Conservation (phyloP, 2,888 invertebrate genomes). For the Steinernema carpocapsae region DNA sequence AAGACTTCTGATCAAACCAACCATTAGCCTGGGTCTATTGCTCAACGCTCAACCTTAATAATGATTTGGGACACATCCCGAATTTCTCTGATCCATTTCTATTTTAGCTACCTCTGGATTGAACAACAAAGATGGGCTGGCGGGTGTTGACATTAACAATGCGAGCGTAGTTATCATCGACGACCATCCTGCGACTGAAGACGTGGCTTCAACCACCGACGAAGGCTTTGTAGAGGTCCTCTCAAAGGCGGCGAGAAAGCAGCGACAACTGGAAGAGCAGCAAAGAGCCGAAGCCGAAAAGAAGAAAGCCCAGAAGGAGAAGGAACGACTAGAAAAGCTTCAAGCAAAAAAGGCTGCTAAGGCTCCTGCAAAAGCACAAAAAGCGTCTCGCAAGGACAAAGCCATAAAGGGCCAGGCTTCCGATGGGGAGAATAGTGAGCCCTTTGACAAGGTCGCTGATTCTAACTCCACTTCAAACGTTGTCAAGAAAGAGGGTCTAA, state of each 20-base stretch:
- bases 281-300: conserved; percentile 31
- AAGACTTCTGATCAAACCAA: no score
- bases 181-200: conserved; percentile 43
- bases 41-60: no score
- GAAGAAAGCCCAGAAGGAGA: conserved; percentile 38
- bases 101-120: conserved; percentile 1
- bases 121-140: conserved; percentile 70
- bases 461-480: no score
- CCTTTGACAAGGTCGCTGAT: no score
- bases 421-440: neutral
- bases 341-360: conserved; percentile 6
- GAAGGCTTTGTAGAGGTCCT: conserved; percentile 54
- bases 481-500: conserved; percentile 39
- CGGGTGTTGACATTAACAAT: conserved; percentile 73
- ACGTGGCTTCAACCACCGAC: conserved; percentile 36
- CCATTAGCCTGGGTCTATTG: no score
- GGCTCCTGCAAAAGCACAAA: neutral
- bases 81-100: neutral
- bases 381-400: neutral
- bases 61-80: conserved; percentile 57
- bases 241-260: conserved; percentile 40
- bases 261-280: conserved; percentile 48
- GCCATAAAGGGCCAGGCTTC: neutral
- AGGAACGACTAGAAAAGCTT: conserved; percentile 40
- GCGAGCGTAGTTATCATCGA: conserved; percentile 53